phyloP scores from a whole-genome alignment of 2,888 invertebrate genomes.

The Chesias legatella region DNA sequence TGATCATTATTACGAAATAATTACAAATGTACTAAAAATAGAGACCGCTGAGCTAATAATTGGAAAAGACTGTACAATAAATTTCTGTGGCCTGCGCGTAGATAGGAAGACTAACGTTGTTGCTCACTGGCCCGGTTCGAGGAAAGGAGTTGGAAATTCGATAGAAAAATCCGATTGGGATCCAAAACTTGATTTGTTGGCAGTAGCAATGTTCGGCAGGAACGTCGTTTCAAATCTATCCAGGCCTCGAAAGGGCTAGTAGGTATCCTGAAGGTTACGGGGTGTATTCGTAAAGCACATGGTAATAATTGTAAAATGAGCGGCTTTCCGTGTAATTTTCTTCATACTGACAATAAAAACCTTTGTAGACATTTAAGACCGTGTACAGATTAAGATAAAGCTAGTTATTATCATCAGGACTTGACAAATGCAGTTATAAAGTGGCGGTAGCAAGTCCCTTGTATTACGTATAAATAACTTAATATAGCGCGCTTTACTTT shows the following conservation, averaged over 20 bases:
- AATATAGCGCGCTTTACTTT: too few species aligned
- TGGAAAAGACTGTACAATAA: constrained; percentile 17
- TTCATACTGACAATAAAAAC: constrained; percentile 26
- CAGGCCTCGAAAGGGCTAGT: constrained; percentile 1
- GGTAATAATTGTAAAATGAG: constrained; percentile 33
- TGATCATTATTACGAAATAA: too few species aligned
- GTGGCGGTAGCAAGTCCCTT: too few species aligned
- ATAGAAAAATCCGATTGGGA: constrained; percentile 54
- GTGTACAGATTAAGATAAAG: constrained; percentile 3
- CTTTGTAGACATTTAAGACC: constrained; percentile 9
- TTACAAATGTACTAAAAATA: constrained; percentile 1
- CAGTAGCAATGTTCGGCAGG: constrained; percentile 17
- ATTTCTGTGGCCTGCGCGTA: constrained; percentile 14
- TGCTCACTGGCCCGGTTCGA: constrained; percentile 30
- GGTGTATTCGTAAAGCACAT: background rate
- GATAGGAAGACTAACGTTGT: constrained; percentile 26
- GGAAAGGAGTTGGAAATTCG: constrained; percentile 40
- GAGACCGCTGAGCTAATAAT: constrained; percentile 8
- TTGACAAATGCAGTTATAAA: too few species aligned
- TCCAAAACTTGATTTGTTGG: constrained; percentile 49
- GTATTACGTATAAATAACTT: too few species aligned
- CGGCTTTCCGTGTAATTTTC: constrained; percentile 25
- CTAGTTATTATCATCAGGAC: too few species aligned
- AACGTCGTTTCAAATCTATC: constrained; percentile 25
- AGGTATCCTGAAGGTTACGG: too few species aligned